Evolutionary conservation across 92 coral and sea anemone genomes (phyloP), one percentile per base, ranked within the genome.

Genomic region (Zoanthus gigantus): DNA sequence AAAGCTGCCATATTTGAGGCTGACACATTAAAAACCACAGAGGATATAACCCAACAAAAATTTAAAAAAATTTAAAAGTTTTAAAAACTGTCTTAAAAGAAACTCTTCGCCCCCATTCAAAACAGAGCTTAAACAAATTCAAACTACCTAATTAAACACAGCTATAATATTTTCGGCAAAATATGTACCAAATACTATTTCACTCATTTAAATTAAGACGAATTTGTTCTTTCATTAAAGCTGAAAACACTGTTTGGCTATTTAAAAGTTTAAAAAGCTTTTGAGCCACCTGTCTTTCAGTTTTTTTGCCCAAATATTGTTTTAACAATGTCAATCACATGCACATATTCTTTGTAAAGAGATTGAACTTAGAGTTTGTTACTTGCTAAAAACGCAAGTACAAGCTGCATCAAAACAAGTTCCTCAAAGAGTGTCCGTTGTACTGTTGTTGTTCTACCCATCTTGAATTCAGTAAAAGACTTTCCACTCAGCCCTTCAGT

Each of bases 291-390:
- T 92, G 90, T 79, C 58, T 79, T 79, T 61, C 80, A 54, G 91
- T 58, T 79, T 88, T 91, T 79, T 84, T 86, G 46, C 88, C 88
- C 63, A 84, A 48, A 77, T 37, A 86, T 58, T 92, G 88, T 30
- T 10, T 52, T 48, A 63, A 89, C 73, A 79, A 54, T 30, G 34
- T 80, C 78, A 53, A 92, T 88, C 45, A 89, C 3, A 13, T 77
- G 86, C 42, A 78, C 87, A 61, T 92, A 92, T 60, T 92, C 89
- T n/a, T 76, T 32, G 68, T 72, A 57, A 30, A 92, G 90, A 65
- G 79, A 48, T 17, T 77, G 78, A 18, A 85, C 50, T 37, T 92
- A 85, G 29, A 92, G 88, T 31, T 86, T 86, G 52, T 89, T 83
- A 17, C 16, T 67, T 81, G 88, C 83, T n/a, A n/a, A n/a, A n/a